Base-by-base conservation (phyloP, 2,113 vertebrate genomes). In the Mobula hypostoma region DNA sequence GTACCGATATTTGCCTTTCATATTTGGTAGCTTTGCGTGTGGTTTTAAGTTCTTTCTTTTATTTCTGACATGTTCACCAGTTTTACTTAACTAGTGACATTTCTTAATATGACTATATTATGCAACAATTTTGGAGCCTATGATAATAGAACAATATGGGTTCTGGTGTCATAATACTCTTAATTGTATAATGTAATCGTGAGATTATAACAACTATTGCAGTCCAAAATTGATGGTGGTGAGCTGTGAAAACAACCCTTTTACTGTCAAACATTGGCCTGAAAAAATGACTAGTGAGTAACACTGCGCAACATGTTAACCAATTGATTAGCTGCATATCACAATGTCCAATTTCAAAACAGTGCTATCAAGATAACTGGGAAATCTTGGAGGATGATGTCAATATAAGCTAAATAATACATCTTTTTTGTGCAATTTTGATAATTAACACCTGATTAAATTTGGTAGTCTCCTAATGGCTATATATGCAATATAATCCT, bases 161-260 rank as follows among this genome's bases (percentile, higher is more conserved):
- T 77, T 77, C 24, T 27, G 56, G 24, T 27, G 58, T 29, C 9
- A 48, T 87, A 21, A 48, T 7, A 36, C 7, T 11, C n/a, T 24
- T 88, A 29, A 90, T 90, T 90, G 14, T 90, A 90, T 66, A 90
- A 90, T 66, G 29, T 90, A 63, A 66, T 90, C 29, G 29, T 90
- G 12, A 15, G n/a, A 83, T 56, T 83, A 24, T 56, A n/a, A n/a
- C 58, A 88, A 56, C 12, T 56, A 88, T 15, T 63, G 85, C 58
- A 19, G 85, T n/a, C 61, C 85, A 63, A 66, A 90, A 87, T 63
- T 56, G 1, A 61, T 87, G 82, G 27, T 63, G 85, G 29, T 21
- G 24, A n/a, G 36, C 29, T 63, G 48, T 48, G 12, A 88, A 32
- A 2, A 87, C 0, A 88, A 11, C 19, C 58, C 58, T 32, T 90